These are phyloP conservation scores for Hydropsyche betteni DNA, from an alignment of 2,888 invertebrate species.

Conservation along the genomic window DNA sequence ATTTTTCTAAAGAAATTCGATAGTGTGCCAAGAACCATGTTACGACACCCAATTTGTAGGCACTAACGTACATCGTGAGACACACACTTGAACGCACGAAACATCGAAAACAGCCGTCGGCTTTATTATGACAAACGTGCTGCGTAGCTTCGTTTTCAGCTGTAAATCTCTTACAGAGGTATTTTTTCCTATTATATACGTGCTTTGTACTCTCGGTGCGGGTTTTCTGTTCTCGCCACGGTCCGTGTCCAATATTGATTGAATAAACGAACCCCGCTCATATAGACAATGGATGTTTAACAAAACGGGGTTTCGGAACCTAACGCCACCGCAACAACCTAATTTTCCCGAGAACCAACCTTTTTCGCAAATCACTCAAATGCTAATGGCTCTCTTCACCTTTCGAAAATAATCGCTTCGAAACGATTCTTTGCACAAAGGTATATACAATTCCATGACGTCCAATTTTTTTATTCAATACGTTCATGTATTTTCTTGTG, in stretches of 20 bases:
- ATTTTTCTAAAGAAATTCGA: too few relatives aligned
- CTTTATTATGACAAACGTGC: neutral
- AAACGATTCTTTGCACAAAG: neutral
- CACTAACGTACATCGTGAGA: too few relatives aligned
- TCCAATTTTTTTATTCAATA: slow-evolving; percentile 3
- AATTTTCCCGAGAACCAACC: slow-evolving; percentile 3
- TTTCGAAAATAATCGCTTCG: slow-evolving; percentile 17
- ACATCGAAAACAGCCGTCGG: too few relatives aligned
- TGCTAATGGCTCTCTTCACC: slow-evolving; percentile 12
- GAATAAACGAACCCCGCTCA: slow-evolving; percentile 1
- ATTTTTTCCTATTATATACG: neutral
- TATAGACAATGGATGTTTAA: slow-evolving; percentile 19
- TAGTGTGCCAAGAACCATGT: too few relatives aligned
- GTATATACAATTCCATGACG: neutral
- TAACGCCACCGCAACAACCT: slow-evolving; percentile 15
- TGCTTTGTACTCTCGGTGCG: neutral
- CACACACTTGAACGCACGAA: too few relatives aligned
- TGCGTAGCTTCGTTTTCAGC: slow-evolving; percentile 1
- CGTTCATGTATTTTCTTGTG: neutral
- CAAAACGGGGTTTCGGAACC: slow-evolving; percentile 2
- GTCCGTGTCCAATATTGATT: slow-evolving; percentile 6
- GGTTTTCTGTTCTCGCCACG: neutral
- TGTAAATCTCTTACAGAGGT: slow-evolving; percentile 15
- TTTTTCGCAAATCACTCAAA: slow-evolving; percentile 11
- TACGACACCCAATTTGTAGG: too few relatives aligned